These are phyloP conservation scores for Drosophila varians DNA, from an alignment of 1,140 invertebrate species.

Conservation along the genomic window DNA sequence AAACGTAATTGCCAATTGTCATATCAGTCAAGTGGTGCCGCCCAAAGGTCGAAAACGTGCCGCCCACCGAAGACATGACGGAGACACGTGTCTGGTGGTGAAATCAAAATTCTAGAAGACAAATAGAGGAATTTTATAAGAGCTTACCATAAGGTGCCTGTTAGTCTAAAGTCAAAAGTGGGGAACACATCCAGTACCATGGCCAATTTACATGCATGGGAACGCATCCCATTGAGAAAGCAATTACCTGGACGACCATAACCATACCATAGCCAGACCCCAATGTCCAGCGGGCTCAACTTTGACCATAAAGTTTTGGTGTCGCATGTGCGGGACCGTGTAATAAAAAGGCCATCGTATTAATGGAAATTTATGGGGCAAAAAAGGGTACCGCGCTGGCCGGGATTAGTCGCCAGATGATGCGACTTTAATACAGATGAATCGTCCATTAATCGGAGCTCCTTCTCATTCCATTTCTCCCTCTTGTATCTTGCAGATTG, in stretches of 20 bases:
- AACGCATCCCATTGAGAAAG: slow-evolving; percentile 32
- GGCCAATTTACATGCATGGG: slow-evolving; percentile 33
- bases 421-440: slow-evolving; percentile 42
- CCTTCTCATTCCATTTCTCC: not conserved
- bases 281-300: slow-evolving; percentile 29
- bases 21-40: slow-evolving; percentile 14
- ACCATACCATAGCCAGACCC: slow-evolving; percentile 19
- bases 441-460: slow-evolving; percentile 46
- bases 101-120: slow-evolving; percentile 4
- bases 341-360: slow-evolving; percentile 73
- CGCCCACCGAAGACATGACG: slow-evolving; percentile 20
- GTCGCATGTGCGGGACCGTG: slow-evolving; percentile 54
- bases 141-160: not conserved
- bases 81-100: slow-evolving; percentile 31
- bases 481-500: slow-evolving; percentile 33
- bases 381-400: slow-evolving; percentile 20
- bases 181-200: not conserved
- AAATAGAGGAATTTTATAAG: not conserved
- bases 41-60: slow-evolving; percentile 52
- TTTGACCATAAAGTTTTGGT: slow-evolving; percentile 57
- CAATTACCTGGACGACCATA: slow-evolving; percentile 43
- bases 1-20: slow-evolving; percentile 21
- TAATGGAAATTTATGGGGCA: slow-evolving; percentile 72
- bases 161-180: not conserved
- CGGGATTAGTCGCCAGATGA: slow-evolving; percentile 56